Evolutionary conservation across 2,797 vertebrate genomes (phyloP), one percentile per base, ranked within the genome.

Genomic region (Gymnoscopelus braueri): DNA sequence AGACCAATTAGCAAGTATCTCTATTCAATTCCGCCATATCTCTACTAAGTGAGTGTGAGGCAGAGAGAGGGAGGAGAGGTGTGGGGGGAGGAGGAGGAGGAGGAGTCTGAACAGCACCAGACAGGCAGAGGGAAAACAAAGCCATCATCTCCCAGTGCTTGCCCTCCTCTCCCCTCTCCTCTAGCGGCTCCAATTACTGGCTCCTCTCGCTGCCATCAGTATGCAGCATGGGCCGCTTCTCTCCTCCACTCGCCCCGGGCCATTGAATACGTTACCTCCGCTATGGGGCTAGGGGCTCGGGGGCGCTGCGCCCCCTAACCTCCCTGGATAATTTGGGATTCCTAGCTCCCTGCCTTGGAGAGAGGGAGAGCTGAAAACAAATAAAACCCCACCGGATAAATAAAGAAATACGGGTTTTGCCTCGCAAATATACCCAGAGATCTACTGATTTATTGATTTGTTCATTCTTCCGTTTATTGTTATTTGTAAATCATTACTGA

Each of bases 181-280:
- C 91, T 86, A 19, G 85, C 91, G 91, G 92, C 94, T 94, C 94
- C 94, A 95, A 95, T 95, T 95, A 96, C 84, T 89, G 93, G 89
- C 94, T 86, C 87, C 92, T 90, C 91, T 90, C 86, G 87, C 91
- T 85, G 90, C 89, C 91, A 96, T 97, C 95, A 96, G 93, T 96
- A 97, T 96, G 96, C 96, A 79, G 90, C 88, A 89, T 19, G 91
- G 87, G 88, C 93, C 89, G 91, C 87, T 93, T 94, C 90, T 88
- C 91, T 89, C 87, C 86, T 93, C 92, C 91, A 91, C 90, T 94
- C 62, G 96, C 96, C 96, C 93, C 94, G 94, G 96, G 97, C 96
- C 95, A 97, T 92, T 94, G 96, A 96, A 97, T 97, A 94, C 92
- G 95, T 97, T 96, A 97, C 85, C 85, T 92, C 92, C 81, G 89